Percentiles rank a stretch among this genome's conserved stretches.
Conservation (phyloP, 2,797 vertebrate genomes). For the Phrynocephalus guinanensis region DNA sequence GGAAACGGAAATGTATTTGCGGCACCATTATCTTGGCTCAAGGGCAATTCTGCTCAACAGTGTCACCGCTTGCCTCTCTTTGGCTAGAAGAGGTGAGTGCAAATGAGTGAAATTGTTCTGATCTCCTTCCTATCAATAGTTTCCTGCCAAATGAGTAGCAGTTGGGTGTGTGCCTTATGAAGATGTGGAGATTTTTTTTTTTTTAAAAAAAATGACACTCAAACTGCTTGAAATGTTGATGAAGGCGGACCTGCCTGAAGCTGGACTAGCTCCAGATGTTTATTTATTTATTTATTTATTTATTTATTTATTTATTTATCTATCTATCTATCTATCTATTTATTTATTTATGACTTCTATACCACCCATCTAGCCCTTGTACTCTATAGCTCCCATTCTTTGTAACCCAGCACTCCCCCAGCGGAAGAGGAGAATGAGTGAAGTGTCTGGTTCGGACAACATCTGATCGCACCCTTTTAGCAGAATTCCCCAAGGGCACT, state of each 20-base stretch:
- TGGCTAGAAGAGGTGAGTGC: background rate
- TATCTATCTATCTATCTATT: too few relatives aligned
- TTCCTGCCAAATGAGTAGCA: background rate
- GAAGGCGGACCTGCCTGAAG: background rate
- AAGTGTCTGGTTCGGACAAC: background rate
- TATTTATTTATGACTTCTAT: too few relatives aligned
- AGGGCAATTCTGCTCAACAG: background rate
- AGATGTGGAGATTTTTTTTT: background rate
- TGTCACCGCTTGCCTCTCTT: background rate
- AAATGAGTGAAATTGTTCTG: background rate
- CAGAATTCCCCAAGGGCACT: background rate
- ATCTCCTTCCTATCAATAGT: background rate
- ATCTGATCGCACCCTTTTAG: too few relatives aligned
- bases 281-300: too few relatives aligned
- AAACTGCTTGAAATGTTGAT: background rate
- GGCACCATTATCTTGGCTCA: background rate
- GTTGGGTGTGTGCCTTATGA: background rate
- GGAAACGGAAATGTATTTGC: background rate
- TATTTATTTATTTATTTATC: too few relatives aligned
- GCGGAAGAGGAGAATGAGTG: background rate
- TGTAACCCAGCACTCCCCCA: too few relatives aligned
- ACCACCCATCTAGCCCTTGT: too few relatives aligned
- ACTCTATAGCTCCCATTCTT: too few relatives aligned
- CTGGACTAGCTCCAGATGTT: too few relatives aligned
- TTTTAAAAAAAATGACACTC: too few relatives aligned